Percentiles rank a stretch among this genome's conserved stretches.
Evolutionary conservation across 2,797 vertebrate genomes (phyloP).

Genomic region (Margarornis squamiger): DNA sequence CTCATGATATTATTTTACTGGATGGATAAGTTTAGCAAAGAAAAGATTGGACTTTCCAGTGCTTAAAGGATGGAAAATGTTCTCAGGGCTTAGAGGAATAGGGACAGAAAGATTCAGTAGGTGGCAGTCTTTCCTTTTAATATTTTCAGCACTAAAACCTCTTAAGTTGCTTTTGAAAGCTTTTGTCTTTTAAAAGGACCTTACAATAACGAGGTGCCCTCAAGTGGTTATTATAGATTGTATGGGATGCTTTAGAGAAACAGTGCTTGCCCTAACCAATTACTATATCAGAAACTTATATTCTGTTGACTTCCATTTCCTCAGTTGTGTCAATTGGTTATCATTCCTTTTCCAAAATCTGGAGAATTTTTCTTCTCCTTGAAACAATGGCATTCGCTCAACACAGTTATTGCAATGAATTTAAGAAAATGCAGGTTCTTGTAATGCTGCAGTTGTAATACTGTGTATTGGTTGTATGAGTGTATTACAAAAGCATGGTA

Average conservation of each 20-base stretch:
- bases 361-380: neutral
- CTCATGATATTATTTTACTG: neutral
- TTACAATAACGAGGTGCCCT: neutral
- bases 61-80: neutral
- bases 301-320: neutral
- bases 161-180: neutral
- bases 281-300: neutral
- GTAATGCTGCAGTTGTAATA: neutral
- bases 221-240: neutral
- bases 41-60: neutral
- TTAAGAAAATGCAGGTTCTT: neutral
- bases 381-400: neutral
- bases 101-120: constrained; percentile 37
- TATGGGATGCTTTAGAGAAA: neutral
- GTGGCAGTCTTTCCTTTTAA: constrained; percentile 57
- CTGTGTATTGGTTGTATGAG: neutral
- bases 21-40: neutral
- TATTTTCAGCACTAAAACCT: neutral
- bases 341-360: neutral
- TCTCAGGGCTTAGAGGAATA: neutral
- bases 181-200: neutral
- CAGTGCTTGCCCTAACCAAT: neutral
- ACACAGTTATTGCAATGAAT: neutral
- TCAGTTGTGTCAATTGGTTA: neutral
- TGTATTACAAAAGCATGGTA: neutral